Percentiles rank a stretch among this genome's conserved stretches.
Conservation (phyloP, 1,140 invertebrate genomes). For the Scaptodrosophila lebanonensis region DNA sequence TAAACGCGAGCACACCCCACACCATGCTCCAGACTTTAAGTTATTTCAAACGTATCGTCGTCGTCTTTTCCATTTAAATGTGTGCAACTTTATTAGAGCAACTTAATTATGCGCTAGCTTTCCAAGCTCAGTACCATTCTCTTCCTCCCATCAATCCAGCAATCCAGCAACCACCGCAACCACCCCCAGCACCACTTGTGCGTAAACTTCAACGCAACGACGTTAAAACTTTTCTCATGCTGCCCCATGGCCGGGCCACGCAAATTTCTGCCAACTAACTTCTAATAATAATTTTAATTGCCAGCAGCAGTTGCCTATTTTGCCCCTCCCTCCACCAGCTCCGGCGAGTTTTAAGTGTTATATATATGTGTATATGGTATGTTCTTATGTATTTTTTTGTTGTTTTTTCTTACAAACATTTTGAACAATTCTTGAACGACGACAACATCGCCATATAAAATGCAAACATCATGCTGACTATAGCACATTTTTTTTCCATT, state of each 20-base stretch:
- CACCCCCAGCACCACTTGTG: conserved; percentile 10
- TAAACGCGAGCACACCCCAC: too few relatives aligned
- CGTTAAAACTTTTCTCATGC: conserved; percentile 57
- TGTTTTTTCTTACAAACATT: conserved; percentile 37
- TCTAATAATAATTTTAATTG: conserved; percentile 74
- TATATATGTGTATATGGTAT: conserved; percentile 2
- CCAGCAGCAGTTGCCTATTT: conserved; percentile 53
- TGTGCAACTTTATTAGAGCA: too few relatives aligned
- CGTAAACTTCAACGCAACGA: conserved; percentile 38
- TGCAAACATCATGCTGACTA: conserved; percentile 64
- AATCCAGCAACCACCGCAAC: too few relatives aligned
- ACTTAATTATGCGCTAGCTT: not conserved
- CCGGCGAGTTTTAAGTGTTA: conserved; percentile 8
- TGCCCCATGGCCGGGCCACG: conserved; percentile 39
- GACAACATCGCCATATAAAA: conserved; percentile 24
- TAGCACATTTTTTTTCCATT: conserved; percentile 31
- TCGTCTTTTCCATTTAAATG: too few relatives aligned
- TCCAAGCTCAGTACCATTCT: too few relatives aligned
- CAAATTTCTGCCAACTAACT: conserved; percentile 67
- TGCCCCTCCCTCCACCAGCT: not conserved
- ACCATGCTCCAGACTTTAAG: too few relatives aligned
- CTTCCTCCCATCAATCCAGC: too few relatives aligned
- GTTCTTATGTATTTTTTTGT: too few relatives aligned
- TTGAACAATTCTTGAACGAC: conserved; percentile 28
- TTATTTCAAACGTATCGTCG: too few relatives aligned